These are phyloP conservation scores for Protosalanx chinensis DNA, from an alignment of 2,797 vertebrate genomes.

Conservation along the genomic window DNA sequence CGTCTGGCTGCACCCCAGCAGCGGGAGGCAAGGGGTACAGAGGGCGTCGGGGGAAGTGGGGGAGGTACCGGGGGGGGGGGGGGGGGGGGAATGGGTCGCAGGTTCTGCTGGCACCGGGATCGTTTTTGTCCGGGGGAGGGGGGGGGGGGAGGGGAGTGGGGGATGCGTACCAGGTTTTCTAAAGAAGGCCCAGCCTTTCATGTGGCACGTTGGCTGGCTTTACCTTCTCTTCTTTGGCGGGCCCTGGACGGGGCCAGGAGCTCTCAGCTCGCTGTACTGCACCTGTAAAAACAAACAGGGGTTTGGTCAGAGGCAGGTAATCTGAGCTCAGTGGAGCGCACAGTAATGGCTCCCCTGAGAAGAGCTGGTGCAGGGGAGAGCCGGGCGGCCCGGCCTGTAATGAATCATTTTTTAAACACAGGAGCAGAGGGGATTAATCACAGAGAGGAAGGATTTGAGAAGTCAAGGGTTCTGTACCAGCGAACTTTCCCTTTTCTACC, in stretches of 20 bases:
- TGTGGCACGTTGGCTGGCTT: constrained; percentile 53
- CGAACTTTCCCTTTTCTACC: constrained; percentile 49
- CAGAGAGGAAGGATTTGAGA: constrained; percentile 91
- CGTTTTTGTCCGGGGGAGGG: constrained; percentile 60
- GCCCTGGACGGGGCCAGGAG: constrained; percentile 73
- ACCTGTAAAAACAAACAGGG: constrained; percentile 98
- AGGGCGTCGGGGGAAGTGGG: background rate
- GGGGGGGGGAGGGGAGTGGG: constrained; percentile 9
- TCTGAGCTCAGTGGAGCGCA: constrained; percentile 81
- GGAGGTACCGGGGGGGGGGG: background rate
- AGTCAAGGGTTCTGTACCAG: constrained; percentile 89
- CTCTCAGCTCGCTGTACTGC: constrained; percentile 86
- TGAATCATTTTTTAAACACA: constrained; percentile 99
- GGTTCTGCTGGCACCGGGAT: constrained; percentile 57
- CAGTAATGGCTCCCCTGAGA: constrained; percentile 92
- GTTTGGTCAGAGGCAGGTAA: constrained; percentile 86
- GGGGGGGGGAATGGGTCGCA: constrained; percentile 36
- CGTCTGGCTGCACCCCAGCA: constrained; percentile 55
- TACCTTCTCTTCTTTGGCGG: constrained; percentile 85
- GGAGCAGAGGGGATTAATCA: constrained; percentile 97
- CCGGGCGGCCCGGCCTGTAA: constrained; percentile 89
- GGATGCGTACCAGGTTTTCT: constrained; percentile 44
- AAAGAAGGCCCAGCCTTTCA: constrained; percentile 52
- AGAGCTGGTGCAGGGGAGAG: constrained; percentile 74
- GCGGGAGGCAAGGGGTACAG: constrained; percentile 44